Evolutionary conservation across 2,113 vertebrate genomes (phyloP).

Genomic region (Tapirus terrestris): DNA sequence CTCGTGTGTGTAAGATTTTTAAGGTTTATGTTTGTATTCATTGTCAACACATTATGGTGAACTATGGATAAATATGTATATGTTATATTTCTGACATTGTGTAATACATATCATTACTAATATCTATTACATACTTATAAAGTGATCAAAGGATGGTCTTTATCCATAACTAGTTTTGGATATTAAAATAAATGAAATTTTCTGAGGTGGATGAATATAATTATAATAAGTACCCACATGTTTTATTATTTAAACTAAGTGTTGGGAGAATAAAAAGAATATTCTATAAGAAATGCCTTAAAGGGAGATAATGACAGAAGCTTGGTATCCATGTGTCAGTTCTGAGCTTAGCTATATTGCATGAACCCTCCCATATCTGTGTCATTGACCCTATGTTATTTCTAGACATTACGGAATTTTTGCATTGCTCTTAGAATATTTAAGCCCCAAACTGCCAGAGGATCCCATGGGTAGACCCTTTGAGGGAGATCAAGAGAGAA

Average conservation of each 20-base stretch:
- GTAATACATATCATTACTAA: background rate
- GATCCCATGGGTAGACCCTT: background rate
- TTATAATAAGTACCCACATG: background rate
- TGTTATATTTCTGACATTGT: background rate
- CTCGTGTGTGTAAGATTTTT: conserved; percentile 4
- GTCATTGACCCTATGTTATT: background rate
- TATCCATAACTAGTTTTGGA: background rate
- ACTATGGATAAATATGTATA: background rate
- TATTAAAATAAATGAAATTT: conserved; percentile 30
- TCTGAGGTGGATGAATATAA: background rate
- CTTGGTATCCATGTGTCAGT: background rate
- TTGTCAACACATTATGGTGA: background rate
- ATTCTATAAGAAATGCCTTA: conserved; percentile 20
- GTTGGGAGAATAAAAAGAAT: background rate
- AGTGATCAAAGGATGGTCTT: background rate
- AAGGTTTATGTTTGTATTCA: background rate
- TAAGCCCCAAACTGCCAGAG: background rate
- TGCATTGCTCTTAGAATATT: background rate
- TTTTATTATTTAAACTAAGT: conserved; percentile 31
- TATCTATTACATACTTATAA: background rate
- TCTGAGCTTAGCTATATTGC: background rate
- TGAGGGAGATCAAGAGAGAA: background rate
- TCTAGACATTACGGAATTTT: background rate
- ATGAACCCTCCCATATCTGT: background rate
- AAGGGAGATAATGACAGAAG: background rate